Conservation (phyloP, 37 sponge, comb jelly and placozoan genomes). For the Corticium candelabrum region DNA sequence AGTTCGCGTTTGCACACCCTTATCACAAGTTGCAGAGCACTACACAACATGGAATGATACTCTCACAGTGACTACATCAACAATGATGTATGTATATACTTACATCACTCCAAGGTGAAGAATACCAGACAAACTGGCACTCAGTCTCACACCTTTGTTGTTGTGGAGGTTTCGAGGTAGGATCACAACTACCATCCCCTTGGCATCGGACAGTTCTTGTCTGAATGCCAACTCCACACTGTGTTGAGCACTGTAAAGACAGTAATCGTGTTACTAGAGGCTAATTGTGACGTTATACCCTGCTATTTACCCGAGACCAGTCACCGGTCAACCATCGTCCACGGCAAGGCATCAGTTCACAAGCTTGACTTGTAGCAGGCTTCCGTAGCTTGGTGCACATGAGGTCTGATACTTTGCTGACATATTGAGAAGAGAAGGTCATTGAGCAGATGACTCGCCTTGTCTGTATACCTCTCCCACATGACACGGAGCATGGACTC, state of each 20-base stretch:
- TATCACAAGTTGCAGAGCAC: not conserved
- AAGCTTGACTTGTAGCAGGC: not conserved
- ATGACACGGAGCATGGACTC: too few species aligned
- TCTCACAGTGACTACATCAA: too few species aligned
- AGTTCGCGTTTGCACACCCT: not conserved
- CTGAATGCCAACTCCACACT: not conserved
- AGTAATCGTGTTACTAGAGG: too few species aligned
- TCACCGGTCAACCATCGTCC: not conserved
- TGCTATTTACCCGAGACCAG: too few species aligned
- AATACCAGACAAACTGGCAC: not conserved
- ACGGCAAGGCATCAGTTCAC: not conserved
- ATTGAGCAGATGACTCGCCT: too few species aligned
- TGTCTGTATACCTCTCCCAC: too few species aligned
- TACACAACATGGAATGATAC: not conserved
- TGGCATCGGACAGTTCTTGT: not conserved
- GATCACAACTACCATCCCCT: not conserved
- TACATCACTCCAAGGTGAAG: not conserved
- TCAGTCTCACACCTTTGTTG: too few species aligned
- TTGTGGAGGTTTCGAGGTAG: not conserved
- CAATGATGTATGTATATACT: not conserved
- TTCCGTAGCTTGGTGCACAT: too few species aligned
- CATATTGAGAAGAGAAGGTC: too few species aligned
- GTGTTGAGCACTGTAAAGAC: not conserved
- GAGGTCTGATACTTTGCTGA: too few species aligned
- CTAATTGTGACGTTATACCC: too few species aligned